These are phyloP conservation scores for Parnassius mnemosyne DNA, from an alignment of 2,888 invertebrate species.

Conservation along the genomic window DNA sequence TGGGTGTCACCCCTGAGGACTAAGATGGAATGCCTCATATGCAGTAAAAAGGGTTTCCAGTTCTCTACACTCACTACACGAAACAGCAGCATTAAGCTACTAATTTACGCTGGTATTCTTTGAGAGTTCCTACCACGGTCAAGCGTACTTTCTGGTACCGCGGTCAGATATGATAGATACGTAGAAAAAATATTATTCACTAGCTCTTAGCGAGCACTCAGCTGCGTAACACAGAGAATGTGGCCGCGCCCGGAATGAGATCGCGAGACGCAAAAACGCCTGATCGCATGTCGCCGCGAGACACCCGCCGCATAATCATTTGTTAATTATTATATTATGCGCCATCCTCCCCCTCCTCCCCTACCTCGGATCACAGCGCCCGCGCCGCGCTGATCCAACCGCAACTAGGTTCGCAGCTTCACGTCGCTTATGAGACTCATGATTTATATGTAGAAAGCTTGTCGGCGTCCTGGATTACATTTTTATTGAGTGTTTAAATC, in stretches of 20 bases:
- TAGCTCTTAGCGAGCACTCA: constrained; percentile 24
- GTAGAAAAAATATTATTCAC: constrained; percentile 46
- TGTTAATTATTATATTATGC: constrained; percentile 24
- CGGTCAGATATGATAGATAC: constrained; percentile 42
- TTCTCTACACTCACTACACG: too few species aligned
- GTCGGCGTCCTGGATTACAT: not conserved
- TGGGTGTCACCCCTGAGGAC: too few species aligned
- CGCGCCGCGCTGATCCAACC: not conserved
- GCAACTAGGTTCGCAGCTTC: not conserved
- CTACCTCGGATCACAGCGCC: not conserved
- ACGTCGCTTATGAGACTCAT: constrained; percentile 5
- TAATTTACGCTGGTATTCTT: too few species aligned
- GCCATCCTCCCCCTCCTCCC: not conserved
- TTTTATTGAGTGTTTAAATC: constrained; percentile 5
- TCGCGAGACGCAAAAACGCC: constrained; percentile 16
- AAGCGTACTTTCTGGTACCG: constrained; percentile 30
- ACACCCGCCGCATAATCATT: constrained; percentile 10
- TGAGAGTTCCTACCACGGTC: too few species aligned
- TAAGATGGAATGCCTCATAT: too few species aligned
- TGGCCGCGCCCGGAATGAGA: constrained; percentile 21
- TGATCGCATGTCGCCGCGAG: constrained; percentile 6
- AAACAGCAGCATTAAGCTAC: too few species aligned
- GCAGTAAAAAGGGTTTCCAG: too few species aligned
- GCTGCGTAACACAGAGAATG: constrained; percentile 25
- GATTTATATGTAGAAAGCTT: constrained; percentile 16